Evolutionary conservation across 2,797 vertebrate species (phyloP).

Genomic region (Malurus splendens): DNA sequence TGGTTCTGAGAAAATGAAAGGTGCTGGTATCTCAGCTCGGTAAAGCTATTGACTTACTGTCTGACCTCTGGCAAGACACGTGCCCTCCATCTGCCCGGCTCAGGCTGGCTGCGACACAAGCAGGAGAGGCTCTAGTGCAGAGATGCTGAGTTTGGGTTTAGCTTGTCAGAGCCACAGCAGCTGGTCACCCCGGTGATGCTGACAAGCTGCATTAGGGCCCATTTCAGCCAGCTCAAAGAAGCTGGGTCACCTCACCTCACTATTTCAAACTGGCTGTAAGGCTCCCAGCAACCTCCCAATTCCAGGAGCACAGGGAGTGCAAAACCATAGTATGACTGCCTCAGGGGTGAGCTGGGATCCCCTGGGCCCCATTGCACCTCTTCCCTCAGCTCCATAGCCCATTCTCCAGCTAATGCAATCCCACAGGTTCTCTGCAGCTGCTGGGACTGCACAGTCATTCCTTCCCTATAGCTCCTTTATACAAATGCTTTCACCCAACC

Average conservation of each 20-base stretch:
- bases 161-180: conserved; percentile 23
- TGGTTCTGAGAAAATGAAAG: conserved; percentile 32
- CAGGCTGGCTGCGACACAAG: not conserved
- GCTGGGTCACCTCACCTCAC: not conserved
- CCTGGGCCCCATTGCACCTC: rapidly evolving
- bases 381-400: not conserved
- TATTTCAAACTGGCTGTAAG: not conserved
- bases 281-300: not conserved
- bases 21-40: not conserved
- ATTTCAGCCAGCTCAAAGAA: not conserved
- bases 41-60: conserved; percentile 44
- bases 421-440: not conserved
- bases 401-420: not conserved
- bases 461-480: not conserved
- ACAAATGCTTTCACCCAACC: not conserved
- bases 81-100: conserved; percentile 31
- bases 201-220: not conserved
- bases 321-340: not conserved
- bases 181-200: not conserved
- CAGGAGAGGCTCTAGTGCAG: not conserved
- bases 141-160: conserved; percentile 12
- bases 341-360: not conserved
- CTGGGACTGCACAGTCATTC: not conserved
- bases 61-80: conserved; percentile 19
- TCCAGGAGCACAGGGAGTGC: not conserved